These are phyloP conservation scores for Cecropterus lyciades DNA, from an alignment of 1,140 invertebrate genomes.

Conservation along the genomic window DNA sequence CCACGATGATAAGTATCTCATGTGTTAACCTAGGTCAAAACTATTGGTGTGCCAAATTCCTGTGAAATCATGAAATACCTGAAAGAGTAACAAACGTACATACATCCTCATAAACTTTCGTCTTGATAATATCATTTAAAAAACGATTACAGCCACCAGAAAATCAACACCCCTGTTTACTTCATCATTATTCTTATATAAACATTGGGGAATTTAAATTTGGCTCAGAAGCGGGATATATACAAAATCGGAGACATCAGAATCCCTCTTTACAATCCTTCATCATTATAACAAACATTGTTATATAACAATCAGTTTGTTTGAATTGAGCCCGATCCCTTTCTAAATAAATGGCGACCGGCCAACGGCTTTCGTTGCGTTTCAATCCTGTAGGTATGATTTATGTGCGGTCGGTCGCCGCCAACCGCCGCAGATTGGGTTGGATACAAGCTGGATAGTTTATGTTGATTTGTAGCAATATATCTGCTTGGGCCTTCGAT, in stretches of 20 bases:
- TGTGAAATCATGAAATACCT: no score
- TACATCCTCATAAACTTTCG: no score
- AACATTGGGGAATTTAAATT: no score
- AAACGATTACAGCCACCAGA: no score
- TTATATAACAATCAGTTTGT: not conserved
- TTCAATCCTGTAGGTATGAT: slow-evolving; percentile 26
- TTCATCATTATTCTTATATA: no score
- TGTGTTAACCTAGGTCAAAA: no score
- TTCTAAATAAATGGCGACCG: slow-evolving; percentile 13
- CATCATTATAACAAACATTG: not conserved
- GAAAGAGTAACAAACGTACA: no score
- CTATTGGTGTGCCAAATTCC: no score
- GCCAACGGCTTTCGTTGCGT: slow-evolving; percentile 14
- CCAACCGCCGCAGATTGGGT: slow-evolving; percentile 11
- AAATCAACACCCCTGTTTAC: no score
- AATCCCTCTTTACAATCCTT: not conserved
- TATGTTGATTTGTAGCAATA: slow-evolving; percentile 7
- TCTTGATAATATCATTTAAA: no score
- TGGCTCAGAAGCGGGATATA: no score
- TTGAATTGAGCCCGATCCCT: not conserved
- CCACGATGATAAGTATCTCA: no score
- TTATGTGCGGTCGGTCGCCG: slow-evolving; percentile 10
- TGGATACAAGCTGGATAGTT: slow-evolving; percentile 5
- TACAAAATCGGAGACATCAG: not conserved
- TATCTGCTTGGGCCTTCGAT: not conserved